phyloP scores from a whole-genome alignment of 2,797 vertebrate genomes.

The Knipowitschia caucasica region DNA sequence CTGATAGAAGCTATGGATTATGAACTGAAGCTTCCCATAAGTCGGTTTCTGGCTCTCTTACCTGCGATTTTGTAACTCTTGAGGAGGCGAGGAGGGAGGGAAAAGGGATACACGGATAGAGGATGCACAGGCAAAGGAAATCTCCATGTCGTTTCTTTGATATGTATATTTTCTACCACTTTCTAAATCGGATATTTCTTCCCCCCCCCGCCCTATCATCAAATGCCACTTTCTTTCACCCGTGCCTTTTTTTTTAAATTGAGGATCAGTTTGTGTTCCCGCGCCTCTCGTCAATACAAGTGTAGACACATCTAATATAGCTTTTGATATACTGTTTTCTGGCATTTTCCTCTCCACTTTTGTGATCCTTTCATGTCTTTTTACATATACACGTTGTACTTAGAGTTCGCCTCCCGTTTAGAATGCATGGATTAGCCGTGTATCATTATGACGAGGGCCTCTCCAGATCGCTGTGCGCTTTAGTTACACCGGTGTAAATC shows the following conservation, averaged over 20 bases:
- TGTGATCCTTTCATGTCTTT: conserved; percentile 60
- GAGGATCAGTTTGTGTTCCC: conserved; percentile 73
- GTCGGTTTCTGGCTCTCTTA: conserved; percentile 73
- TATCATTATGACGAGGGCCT: conserved; percentile 21
- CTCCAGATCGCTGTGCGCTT: conserved; percentile 5
- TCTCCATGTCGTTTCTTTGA: conserved; percentile 76
- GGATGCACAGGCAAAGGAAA: conserved; percentile 66
- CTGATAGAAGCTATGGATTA: conserved; percentile 79
- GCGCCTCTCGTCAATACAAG: conserved; percentile 53
- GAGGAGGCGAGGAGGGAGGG: conserved; percentile 13
- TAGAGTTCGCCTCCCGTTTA: conserved; percentile 33
- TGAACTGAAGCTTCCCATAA: conserved; percentile 67
- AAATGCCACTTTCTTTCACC: conserved; percentile 65
- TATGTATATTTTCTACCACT: conserved; percentile 78
- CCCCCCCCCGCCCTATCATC: conserved; percentile 46
- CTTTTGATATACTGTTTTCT: conserved; percentile 74
- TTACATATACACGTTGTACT: conserved; percentile 49
- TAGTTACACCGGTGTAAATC: conserved; percentile 9
- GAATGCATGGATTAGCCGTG: conserved; percentile 29
- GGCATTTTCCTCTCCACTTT: conserved; percentile 59
- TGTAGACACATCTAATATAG: conserved; percentile 61
- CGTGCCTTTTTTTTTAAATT: conserved; percentile 68
- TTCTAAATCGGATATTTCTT: conserved; percentile 73
- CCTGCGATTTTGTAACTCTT: conserved; percentile 64
- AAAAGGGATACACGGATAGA: conserved; percentile 50